A percentile compares a stretch with the other conserved stretches of the same genome.
These are phyloP conservation scores for Mythimna lalbum DNA, from an alignment of 2,888 invertebrate species.

Conservation along the genomic window DNA sequence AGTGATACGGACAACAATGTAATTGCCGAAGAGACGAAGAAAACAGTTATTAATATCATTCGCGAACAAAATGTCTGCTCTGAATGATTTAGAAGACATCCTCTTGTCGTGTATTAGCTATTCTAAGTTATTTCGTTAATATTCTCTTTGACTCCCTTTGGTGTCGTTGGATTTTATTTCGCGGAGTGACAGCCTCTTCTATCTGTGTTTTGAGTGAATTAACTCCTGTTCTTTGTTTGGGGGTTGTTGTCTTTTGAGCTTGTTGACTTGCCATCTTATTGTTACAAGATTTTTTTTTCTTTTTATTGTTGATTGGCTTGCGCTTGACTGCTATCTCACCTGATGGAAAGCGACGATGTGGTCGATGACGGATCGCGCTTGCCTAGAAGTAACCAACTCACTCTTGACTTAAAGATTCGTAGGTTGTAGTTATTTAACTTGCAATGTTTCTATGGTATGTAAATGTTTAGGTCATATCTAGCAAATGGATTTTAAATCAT, in stretches of 20 bases:
- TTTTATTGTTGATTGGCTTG: too few species aligned
- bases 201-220: constrained; percentile 55
- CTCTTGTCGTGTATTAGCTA: constrained; percentile 74
- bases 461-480: too few species aligned
- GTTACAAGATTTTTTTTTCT: too few species aligned
- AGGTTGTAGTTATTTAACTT: too few species aligned
- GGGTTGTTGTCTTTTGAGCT: not conserved
- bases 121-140: constrained; percentile 77
- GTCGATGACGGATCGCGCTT: too few species aligned
- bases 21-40: constrained; percentile 86
- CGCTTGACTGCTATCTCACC: too few species aligned
- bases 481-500: too few species aligned
- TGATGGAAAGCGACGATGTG: too few species aligned
- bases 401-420: too few species aligned
- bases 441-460: too few species aligned
- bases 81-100: constrained; percentile 79
- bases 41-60: constrained; percentile 87
- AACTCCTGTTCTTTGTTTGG: constrained; percentile 42
- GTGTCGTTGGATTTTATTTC: constrained; percentile 67
- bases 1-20: constrained; percentile 86
- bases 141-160: constrained; percentile 74
- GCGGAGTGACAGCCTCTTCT: constrained; percentile 60
- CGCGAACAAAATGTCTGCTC: constrained; percentile 69
- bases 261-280: constrained; percentile 31
- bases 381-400: too few species aligned